Evolutionary conservation across 2,888 invertebrate species (phyloP).

Genomic region (Heliothis peltigera): DNA sequence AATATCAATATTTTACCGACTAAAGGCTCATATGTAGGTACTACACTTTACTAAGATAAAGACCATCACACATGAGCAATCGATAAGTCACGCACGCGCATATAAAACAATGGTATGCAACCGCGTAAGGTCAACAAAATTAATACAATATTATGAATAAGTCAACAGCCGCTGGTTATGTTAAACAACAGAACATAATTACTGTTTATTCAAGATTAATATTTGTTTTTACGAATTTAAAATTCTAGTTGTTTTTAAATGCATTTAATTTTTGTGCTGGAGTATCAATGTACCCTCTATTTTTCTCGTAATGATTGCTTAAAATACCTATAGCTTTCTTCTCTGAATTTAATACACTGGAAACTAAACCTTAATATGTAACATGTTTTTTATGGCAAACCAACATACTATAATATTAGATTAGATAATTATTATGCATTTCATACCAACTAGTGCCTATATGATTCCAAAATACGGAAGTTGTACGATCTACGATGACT

Average conservation of each 20-base stretch:
- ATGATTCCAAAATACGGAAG: slow-evolving; percentile 25
- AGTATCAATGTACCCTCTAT: too few species aligned
- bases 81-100: slow-evolving; percentile 63
- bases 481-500: slow-evolving; percentile 5
- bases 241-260: background rate
- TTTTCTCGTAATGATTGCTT: too few species aligned
- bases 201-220: slow-evolving; percentile 39
- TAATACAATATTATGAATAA: slow-evolving; percentile 37
- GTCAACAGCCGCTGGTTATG: slow-evolving; percentile 50
- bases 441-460: too few species aligned
- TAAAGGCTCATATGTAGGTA: slow-evolving; percentile 13
- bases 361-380: too few species aligned
- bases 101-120: slow-evolving; percentile 55
- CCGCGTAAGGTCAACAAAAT: slow-evolving; percentile 59
- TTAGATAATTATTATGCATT: too few species aligned
- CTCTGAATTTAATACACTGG: too few species aligned
- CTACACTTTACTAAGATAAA: slow-evolving; percentile 30
- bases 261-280: background rate
- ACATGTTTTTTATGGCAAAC: too few species aligned
- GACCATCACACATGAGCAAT: slow-evolving; percentile 30
- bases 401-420: too few species aligned
- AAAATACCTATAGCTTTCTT: too few species aligned
- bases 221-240: slow-evolving; percentile 11
- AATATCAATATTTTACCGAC: background rate
- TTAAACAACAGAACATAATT: slow-evolving; percentile 58